phyloP scores from a whole-genome alignment of 1,140 invertebrate species.

The Polypedilum vanderplanki region DNA sequence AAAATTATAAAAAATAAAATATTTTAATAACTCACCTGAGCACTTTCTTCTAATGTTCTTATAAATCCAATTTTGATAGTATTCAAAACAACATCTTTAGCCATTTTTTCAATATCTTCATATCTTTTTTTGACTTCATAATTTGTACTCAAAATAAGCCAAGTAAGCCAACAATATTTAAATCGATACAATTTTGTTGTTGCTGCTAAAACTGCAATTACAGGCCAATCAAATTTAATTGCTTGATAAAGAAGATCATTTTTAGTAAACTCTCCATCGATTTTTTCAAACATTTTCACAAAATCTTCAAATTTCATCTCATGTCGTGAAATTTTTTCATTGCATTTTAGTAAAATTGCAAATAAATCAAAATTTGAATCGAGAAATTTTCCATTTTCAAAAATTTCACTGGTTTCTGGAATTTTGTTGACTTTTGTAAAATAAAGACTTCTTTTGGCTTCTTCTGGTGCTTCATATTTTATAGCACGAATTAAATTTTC shows the following conservation, averaged over 20 bases:
- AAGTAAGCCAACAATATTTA: slow-evolving; percentile 1
- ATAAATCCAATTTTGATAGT: slow-evolving; percentile 44
- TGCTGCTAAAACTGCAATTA: background rate
- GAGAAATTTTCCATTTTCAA: background rate
- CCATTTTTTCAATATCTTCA: slow-evolving; percentile 31
- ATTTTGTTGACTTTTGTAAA: background rate
- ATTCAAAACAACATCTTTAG: slow-evolving; percentile 40
- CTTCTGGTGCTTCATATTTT: background rate
- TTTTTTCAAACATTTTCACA: background rate
- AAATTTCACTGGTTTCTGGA: background rate
- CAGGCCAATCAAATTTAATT: background rate
- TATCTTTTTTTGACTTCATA: slow-evolving; percentile 31
- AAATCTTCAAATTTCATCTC: background rate
- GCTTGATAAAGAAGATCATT: slow-evolving; percentile 1
- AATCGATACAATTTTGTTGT: background rate
- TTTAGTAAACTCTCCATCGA: background rate
- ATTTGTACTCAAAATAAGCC: slow-evolving; percentile 10
- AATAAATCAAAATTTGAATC: background rate
- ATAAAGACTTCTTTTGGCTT: background rate
- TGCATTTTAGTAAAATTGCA: slow-evolving; percentile 8
- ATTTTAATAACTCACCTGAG: no score
- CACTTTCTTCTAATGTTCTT: slow-evolving; percentile 46
- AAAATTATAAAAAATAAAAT: no score
- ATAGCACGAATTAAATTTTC: background rate
- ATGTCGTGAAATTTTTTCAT: background rate